A percentile compares a stretch with the other conserved stretches of the same genome.
phyloP scores from a whole-genome alignment of 2,888 invertebrate species.

The Drosophila diplacantha region DNA sequence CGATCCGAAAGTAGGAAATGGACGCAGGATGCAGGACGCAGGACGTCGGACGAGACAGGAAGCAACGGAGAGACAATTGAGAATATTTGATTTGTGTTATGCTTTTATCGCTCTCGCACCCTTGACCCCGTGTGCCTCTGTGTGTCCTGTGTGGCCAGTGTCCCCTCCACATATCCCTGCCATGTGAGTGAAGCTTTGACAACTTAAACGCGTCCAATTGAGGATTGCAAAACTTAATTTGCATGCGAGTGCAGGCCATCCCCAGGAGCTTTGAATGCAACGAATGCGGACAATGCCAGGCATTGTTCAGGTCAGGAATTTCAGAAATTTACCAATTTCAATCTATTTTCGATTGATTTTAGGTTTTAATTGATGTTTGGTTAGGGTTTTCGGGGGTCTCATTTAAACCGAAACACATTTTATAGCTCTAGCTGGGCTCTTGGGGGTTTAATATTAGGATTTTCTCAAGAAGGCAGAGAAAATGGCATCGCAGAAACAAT shows the following conservation, averaged over 20 bases:
- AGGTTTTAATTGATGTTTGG: background rate
- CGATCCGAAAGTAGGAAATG: conserved; percentile 12
- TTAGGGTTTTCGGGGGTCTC: background rate
- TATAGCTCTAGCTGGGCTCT: background rate
- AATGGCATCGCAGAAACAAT: background rate
- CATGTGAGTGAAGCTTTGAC: conserved; percentile 24
- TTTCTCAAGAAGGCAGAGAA: background rate
- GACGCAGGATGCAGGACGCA: background rate
- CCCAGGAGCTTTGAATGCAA: conserved; percentile 9
- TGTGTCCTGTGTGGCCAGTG: background rate
- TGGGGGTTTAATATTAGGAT: background rate
- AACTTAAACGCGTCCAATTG: conserved; percentile 34
- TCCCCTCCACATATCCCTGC: background rate
- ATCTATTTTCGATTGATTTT: conserved; percentile 5
- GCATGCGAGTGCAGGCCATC: conserved; percentile 7
- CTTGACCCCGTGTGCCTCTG: conserved; percentile 16
- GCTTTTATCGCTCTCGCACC: conserved; percentile 33
- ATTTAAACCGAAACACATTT: background rate
- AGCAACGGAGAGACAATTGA: conserved; percentile 22
- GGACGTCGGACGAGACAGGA: background rate
- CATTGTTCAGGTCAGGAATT: background rate
- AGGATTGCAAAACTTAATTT: conserved; percentile 31
- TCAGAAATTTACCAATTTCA: conserved; percentile 4
- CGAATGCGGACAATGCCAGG: conserved; percentile 1
- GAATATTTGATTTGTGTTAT: conserved; percentile 38